Evolutionary conservation across 2,797 vertebrate genomes (phyloP), one percentile per base, ranked within the genome.

Genomic region (Sebastes vulpes): DNA sequence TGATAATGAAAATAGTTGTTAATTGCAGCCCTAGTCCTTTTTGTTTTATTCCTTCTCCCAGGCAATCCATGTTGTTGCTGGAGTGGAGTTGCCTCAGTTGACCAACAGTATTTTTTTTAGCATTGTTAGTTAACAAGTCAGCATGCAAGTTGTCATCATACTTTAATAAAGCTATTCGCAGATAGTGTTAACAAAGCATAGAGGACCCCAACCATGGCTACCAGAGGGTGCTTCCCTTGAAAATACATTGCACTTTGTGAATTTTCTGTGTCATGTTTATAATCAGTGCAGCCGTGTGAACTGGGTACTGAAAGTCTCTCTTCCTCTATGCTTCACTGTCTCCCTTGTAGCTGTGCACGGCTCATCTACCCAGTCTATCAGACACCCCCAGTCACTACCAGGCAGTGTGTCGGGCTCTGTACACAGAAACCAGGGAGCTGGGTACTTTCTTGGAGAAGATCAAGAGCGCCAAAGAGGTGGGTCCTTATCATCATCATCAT

Each of bases 381-480:
- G 98, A 99, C 23, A 97, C 97, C 0, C 92, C 96, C 1, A 97
- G 93, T 90, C 98, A 99, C 94, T 99, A 99, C 89, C 98, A 98
- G 95, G 99, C 99, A 1, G 99, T 99, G 79, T 99, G 98, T 48
- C 97, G 98, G 18, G 98, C 98, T 32, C 96, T 99, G 10, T 98
- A 97, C 84, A 96, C 98, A 1, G 99, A 99, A 93, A 98, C 98
- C 46, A 97, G 96, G 96, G 99, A 99, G 86, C 94, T 99, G 2
- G 92, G 95, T 72, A 99, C 97, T 20, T 99, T 99, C 91, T 92
- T 99, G 93, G 96, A 97, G 84, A 99, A 98, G 96, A 99, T 99
- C 77, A 97, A 95, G 93, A 98, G 96, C 90, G 98, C 98, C 65
- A 99, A 98, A 95, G 97, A 99, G 97, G 99, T 99, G 89, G 50